A percentile compares a stretch with the other conserved stretches of the same genome.
phyloP scores from a whole-genome alignment of 1,140 invertebrate species.

The Drosophila elegans region DNA sequence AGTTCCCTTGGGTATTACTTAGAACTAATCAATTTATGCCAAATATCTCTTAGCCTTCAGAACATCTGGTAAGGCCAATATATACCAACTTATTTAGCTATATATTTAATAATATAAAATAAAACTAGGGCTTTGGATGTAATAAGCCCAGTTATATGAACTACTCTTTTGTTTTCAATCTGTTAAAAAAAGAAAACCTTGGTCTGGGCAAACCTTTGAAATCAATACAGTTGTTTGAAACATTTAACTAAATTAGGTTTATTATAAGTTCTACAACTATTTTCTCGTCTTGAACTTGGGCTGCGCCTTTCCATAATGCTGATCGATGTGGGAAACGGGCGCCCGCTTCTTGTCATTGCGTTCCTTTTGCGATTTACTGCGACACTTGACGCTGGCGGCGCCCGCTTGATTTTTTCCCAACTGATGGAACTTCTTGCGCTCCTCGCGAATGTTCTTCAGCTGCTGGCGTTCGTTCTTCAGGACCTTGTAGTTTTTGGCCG shows the following conservation, averaged over 20 bases:
- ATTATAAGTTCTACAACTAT: constrained; percentile 28
- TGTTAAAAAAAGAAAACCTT: too few species aligned
- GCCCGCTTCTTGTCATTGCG: constrained; percentile 80
- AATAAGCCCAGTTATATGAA: too few species aligned
- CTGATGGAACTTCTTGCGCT: constrained; percentile 85
- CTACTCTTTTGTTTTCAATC: too few species aligned
- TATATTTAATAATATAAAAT: too few species aligned
- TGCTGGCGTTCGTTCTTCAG: constrained; percentile 84
- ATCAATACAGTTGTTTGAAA: neutral
- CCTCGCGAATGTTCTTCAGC: constrained; percentile 76
- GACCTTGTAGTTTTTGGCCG: constrained; percentile 87
- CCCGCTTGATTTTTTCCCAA: constrained; percentile 85
- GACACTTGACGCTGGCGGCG: constrained; percentile 84
- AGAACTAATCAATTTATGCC: too few species aligned
- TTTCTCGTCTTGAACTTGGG: constrained; percentile 76
- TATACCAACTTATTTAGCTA: too few species aligned
- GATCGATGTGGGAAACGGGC: constrained; percentile 71
- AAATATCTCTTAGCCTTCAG: too few species aligned
- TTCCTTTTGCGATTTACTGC: constrained; percentile 81
- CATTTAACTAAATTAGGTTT: constrained; percentile 7
- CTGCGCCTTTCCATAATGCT: constrained; percentile 79
- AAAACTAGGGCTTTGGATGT: too few species aligned
- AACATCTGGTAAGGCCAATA: too few species aligned
- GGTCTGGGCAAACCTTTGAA: neutral
- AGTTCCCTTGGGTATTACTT: too few species aligned